Evolutionary conservation across 2,113 vertebrate species (phyloP).

Genomic region (Pluvianellus socialis): DNA sequence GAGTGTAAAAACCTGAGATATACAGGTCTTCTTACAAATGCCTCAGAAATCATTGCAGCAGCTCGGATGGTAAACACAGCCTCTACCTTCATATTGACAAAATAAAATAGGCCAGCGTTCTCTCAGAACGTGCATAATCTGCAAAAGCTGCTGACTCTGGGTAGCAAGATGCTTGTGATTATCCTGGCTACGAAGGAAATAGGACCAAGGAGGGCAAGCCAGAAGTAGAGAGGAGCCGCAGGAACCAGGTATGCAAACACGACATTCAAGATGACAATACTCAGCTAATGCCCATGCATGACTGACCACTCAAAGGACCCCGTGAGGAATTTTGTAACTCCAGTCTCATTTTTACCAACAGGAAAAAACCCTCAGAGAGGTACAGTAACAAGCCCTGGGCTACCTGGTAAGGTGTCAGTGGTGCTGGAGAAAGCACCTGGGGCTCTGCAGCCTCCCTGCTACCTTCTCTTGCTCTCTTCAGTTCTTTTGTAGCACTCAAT

Average conservation of each 20-base stretch:
- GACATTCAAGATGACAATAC: background rate
- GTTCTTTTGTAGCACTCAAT: background rate
- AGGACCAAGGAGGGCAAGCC: background rate
- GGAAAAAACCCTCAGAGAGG: background rate
- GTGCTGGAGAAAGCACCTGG: background rate
- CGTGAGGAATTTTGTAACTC: background rate
- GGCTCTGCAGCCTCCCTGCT: background rate
- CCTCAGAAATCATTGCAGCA: background rate
- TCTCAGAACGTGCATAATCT: slow-evolving; percentile 12
- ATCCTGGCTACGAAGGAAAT: background rate
- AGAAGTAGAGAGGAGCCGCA: background rate
- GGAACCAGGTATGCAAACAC: background rate
- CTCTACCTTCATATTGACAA: slow-evolving; percentile 1
- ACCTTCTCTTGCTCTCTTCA: background rate
- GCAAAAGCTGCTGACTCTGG: background rate
- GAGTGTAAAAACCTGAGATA: background rate
- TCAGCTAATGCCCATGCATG: background rate
- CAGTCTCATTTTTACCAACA: background rate
- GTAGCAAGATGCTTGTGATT: background rate
- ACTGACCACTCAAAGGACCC: background rate
- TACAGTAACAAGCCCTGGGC: background rate
- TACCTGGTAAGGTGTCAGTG: background rate
- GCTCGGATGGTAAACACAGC: background rate
- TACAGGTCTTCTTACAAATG: background rate
- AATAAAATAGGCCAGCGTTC: slow-evolving; percentile 13